Conservation (phyloP, 1,140 invertebrate species). For the Penaeus japonicus region DNA sequence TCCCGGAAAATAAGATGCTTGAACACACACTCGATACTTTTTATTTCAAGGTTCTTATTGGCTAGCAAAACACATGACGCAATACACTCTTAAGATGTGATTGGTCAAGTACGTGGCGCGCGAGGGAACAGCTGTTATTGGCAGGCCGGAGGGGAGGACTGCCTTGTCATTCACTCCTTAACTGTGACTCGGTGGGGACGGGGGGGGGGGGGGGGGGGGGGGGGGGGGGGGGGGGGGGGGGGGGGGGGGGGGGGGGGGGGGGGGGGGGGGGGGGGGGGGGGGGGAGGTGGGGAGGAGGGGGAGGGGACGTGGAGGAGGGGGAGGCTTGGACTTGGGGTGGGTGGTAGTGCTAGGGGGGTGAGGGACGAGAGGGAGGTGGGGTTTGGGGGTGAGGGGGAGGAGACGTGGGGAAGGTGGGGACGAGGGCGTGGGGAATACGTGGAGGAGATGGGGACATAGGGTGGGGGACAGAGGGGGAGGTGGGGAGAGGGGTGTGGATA, state of each 20-base stretch:
- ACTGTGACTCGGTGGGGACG: background rate
- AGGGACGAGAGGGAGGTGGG: background rate
- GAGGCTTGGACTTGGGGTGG: background rate
- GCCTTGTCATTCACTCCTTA: background rate
- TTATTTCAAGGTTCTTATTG: no score
- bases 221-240: background rate
- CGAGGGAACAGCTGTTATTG: no score
- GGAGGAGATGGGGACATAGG: background rate
- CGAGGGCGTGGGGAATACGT: background rate
- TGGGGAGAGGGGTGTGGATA: no score
- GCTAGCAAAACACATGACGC: no score
- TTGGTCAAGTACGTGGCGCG: no score
- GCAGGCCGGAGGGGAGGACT: background rate
- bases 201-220: background rate
- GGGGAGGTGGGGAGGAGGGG: background rate
- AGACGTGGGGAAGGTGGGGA: background rate
- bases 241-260: background rate
- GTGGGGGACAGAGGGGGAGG: background rate
- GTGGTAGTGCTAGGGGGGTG: background rate
- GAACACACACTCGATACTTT: no score
- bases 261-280: background rate
- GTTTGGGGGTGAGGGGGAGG: background rate
- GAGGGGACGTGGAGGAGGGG: background rate
- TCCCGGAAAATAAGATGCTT: no score
- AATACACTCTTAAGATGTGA: no score